Percentiles rank a stretch among this genome's conserved stretches.
Evolutionary conservation across 1,140 invertebrate genomes (phyloP).

Genomic region (Phocides pigmalion): DNA sequence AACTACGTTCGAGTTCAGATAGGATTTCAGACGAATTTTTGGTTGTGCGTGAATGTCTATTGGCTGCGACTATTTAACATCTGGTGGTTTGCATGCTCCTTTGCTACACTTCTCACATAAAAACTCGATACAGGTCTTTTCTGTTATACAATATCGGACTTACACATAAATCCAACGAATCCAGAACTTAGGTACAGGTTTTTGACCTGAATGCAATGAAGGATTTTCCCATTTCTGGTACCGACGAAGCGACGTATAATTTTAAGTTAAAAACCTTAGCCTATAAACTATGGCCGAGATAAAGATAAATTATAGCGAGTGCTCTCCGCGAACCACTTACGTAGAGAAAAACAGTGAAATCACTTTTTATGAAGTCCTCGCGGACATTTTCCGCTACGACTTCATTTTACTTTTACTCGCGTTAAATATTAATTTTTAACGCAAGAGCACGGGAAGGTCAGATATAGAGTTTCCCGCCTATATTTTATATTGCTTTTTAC

Average conservation of each 20-base stretch:
- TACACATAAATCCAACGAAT: too few relatives aligned
- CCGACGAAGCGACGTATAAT: background rate
- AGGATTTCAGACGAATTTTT: too few relatives aligned
- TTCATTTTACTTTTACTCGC: background rate
- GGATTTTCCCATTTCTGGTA: too few relatives aligned
- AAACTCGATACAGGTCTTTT: too few relatives aligned
- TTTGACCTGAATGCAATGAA: too few relatives aligned
- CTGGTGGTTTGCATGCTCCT: too few relatives aligned
- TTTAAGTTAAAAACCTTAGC: background rate
- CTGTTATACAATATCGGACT: too few relatives aligned
- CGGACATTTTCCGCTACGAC: slow-evolving; percentile 1
- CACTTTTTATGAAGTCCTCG: slow-evolving; percentile 12
- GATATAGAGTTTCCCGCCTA: background rate
- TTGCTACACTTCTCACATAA: too few relatives aligned
- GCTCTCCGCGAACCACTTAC: background rate
- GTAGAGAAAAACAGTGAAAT: background rate
- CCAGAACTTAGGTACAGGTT: too few relatives aligned
- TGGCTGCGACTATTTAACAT: too few relatives aligned
- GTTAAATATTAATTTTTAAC: slow-evolving; percentile 9
- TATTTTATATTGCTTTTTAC: background rate
- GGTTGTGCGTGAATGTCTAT: too few relatives aligned
- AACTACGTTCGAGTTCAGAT: too few relatives aligned
- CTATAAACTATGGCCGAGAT: background rate
- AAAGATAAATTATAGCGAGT: background rate
- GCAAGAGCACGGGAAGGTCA: background rate